Evolutionary conservation across 2,113 vertebrate genomes (phyloP), one percentile per base, ranked within the genome.

Genomic region (Cyanoramphus novaezelandiae): DNA sequence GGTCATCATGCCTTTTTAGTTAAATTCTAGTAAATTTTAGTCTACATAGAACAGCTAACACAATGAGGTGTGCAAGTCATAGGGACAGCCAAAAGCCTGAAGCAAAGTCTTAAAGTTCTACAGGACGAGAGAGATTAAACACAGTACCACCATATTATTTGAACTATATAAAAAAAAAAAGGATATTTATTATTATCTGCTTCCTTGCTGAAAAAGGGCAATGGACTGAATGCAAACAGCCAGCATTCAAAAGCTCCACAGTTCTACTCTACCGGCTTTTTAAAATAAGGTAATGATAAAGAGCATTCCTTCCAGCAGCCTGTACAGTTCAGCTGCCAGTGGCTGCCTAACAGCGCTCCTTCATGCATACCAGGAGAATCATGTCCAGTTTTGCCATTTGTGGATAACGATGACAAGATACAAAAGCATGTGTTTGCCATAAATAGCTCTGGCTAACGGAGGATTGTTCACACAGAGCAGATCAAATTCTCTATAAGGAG

Each of bases 321-420:
- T 16, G 94, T 31, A 94, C 67, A 91, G 97, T 84, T 94, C 86
- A 95, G 95, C 94, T 91, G 97, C 65, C 28, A 96, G 83, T 69
- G 97, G 97, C 97, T 97, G 95, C 97, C 96, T 87, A 95, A 92
- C 90, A 96, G 96, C 74, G 71, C 96, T 98, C 94, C 97, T 98
- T 98, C 97, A 97, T 82, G 88, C 98, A 98, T 98, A 98, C 98
- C 98, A 98, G 96, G 95, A 98, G 97, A 98, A 98, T 98, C 98
- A 96, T 98, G 98, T 98, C 98, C 98, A 98, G 98, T 98, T 99
- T 98, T 98, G 98, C 99, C 99, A 98, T 99, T 98, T 99, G 98
- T 98, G 98, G 98, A 98, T 98, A 98, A 98, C 96, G 98, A 99
- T 99, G 99, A 99, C 99, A 99, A 98, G 99, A 99, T 98, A 99